A percentile compares a stretch with the other conserved stretches of the same genome.
phyloP scores from a whole-genome alignment of 2,888 invertebrate species.

The Desoria tigrina region DNA sequence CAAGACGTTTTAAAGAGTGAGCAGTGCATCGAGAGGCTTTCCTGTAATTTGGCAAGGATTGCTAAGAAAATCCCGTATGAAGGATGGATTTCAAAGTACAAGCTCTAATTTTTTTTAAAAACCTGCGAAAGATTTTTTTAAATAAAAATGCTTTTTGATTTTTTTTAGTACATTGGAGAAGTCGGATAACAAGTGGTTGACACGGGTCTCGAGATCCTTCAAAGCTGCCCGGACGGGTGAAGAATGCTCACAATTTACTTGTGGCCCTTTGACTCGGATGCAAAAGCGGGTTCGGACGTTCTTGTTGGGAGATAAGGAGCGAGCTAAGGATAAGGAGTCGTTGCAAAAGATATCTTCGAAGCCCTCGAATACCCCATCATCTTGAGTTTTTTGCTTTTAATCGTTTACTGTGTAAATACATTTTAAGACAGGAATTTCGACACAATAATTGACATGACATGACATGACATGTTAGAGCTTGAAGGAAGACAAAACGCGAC shows the following conservation, averaged over 20 bases:
- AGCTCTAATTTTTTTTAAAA: too few relatives aligned
- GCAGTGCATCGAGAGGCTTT: constrained; percentile 46
- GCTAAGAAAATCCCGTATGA: constrained; percentile 33
- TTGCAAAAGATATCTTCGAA: too few relatives aligned
- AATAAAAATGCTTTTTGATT: neutral
- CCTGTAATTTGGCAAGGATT: constrained; percentile 40
- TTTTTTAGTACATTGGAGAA: constrained; percentile 38
- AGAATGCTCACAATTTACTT: constrained; percentile 35
- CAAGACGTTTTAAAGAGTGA: constrained; percentile 40
- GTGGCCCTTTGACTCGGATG: constrained; percentile 21
- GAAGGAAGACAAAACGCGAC: too few relatives aligned
- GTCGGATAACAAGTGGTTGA: constrained; percentile 30
- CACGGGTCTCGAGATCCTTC: constrained; percentile 40
- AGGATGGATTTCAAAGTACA: constrained; percentile 43
- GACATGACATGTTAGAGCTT: too few relatives aligned
- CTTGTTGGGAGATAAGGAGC: constrained; percentile 11
- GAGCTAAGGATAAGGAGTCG: too few relatives aligned
- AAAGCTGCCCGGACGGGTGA: constrained; percentile 29
- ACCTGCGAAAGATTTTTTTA: neutral
- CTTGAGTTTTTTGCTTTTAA: too few relatives aligned
- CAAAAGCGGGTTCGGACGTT: constrained; percentile 15
- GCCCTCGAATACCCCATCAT: too few relatives aligned
- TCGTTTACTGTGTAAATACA: too few relatives aligned
- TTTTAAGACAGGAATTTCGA: too few relatives aligned
- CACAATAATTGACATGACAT: too few relatives aligned